Percentiles rank a stretch among this genome's conserved stretches.
Evolutionary conservation across 1,140 invertebrate species (phyloP).

Genomic region (Leptopilina clavipes): DNA sequence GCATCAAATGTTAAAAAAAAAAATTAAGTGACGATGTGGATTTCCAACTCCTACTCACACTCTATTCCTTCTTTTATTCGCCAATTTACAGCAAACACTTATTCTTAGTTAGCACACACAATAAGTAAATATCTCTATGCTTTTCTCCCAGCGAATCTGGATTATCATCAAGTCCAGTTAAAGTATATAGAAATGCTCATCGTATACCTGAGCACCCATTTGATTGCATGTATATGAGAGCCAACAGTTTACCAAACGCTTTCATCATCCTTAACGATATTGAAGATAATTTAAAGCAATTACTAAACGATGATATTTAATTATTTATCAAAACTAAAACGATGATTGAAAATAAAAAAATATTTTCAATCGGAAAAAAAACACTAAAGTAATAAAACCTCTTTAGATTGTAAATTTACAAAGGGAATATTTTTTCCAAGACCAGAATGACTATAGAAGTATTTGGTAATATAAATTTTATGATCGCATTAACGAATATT

Average conservation of each 20-base stretch:
- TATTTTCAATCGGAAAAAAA: too few species aligned
- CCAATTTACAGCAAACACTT: background rate
- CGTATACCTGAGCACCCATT: too few species aligned
- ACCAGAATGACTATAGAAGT: background rate
- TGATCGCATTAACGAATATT: background rate
- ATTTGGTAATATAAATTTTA: background rate
- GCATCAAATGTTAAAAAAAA: background rate
- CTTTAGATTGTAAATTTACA: background rate
- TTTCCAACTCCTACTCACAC: background rate
- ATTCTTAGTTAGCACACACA: background rate
- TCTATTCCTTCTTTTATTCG: background rate
- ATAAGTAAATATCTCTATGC: background rate
- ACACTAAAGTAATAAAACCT: background rate
- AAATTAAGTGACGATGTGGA: conserved; percentile 2
- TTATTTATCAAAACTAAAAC: too few species aligned
- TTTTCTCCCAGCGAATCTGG: background rate
- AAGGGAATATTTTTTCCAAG: background rate
- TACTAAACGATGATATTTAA: too few species aligned
- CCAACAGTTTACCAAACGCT: background rate
- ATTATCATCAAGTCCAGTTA: background rate
- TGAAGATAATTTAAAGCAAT: too few species aligned
- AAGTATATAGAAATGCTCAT: too few species aligned
- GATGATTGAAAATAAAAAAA: too few species aligned
- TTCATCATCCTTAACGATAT: too few species aligned
- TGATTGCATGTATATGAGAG: too few species aligned